phyloP scores from a whole-genome alignment of 2,113 vertebrate species.

The Rattus norvegicus region DNA sequence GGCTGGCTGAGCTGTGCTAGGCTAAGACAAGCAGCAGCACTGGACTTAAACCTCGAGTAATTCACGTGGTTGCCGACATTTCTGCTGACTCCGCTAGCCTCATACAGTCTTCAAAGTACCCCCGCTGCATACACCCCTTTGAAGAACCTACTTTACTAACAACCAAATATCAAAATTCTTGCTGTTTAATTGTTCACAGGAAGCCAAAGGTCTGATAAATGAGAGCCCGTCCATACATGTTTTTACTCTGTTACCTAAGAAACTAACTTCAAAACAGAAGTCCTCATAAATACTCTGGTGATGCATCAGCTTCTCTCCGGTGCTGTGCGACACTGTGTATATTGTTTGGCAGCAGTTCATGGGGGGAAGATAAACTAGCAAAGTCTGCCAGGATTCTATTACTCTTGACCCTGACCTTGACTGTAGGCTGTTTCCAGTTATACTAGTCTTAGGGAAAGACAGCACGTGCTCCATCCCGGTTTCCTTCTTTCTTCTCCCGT shows the following conservation, averaged over 20 bases:
- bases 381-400: conserved; percentile 89
- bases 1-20: background rate
- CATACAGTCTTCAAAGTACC: conserved; percentile 16
- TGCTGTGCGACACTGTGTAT: conserved; percentile 86
- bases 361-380: conserved; percentile 88
- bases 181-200: conserved; percentile 82
- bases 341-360: conserved; percentile 88
- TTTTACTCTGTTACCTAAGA: conserved; percentile 92
- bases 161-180: conserved; percentile 65
- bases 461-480: conserved; percentile 36
- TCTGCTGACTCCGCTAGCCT: background rate
- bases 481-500: conserved; percentile 66
- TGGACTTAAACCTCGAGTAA: background rate
- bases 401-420: conserved; percentile 89
- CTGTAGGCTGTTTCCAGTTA: conserved; percentile 89
- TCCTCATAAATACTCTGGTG: conserved; percentile 90
- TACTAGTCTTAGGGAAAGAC: conserved; percentile 82
- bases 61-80: background rate
- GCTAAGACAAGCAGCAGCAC: background rate
- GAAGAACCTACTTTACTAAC: conserved; percentile 52
- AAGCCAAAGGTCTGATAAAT: conserved; percentile 85
- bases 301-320: conserved; percentile 88
- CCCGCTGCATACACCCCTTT: background rate
- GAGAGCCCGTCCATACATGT: conserved; percentile 86
- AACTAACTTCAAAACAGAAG: conserved; percentile 95